Conservation (phyloP, 2,797 vertebrate species). For the Champsocephalus esox region DNA sequence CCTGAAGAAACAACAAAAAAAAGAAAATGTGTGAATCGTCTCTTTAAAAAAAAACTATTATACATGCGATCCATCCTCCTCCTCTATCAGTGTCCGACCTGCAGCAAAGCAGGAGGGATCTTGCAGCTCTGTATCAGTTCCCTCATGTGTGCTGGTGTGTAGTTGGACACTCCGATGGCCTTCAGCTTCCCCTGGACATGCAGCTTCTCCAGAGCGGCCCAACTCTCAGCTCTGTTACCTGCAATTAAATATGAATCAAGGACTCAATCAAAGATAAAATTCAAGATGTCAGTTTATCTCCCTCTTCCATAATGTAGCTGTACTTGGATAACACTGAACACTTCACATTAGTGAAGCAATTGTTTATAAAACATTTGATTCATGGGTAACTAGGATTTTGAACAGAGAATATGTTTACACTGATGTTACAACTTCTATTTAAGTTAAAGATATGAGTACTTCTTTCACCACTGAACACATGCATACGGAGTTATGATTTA, state of each 20-base stretch:
- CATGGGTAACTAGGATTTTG: too few species aligned
- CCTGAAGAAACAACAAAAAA: constrained; percentile 63
- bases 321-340: too few species aligned
- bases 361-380: not conserved
- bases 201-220: constrained; percentile 84
- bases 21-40: not conserved
- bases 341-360: not conserved
- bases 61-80: too few species aligned
- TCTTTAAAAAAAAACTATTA: too few species aligned
- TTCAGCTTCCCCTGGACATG: constrained; percentile 80
- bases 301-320: too few species aligned
- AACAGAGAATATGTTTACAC: too few species aligned
- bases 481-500: not conserved
- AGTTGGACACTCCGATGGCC: constrained; percentile 89
- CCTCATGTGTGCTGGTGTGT: constrained; percentile 83
- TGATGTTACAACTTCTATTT: too few species aligned
- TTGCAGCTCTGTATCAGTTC: constrained; percentile 80
- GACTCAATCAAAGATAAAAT: not conserved
- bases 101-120: constrained; percentile 83
- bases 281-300: too few species aligned
- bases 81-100: constrained; percentile 50
- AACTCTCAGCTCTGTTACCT: constrained; percentile 82
- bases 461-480: too few species aligned
- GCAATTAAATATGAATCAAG: constrained; percentile 35
- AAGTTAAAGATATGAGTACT: too few species aligned